Conservation (phyloP, 2,113 vertebrate species). For the Periophthalmodon schlosseri region DNA sequence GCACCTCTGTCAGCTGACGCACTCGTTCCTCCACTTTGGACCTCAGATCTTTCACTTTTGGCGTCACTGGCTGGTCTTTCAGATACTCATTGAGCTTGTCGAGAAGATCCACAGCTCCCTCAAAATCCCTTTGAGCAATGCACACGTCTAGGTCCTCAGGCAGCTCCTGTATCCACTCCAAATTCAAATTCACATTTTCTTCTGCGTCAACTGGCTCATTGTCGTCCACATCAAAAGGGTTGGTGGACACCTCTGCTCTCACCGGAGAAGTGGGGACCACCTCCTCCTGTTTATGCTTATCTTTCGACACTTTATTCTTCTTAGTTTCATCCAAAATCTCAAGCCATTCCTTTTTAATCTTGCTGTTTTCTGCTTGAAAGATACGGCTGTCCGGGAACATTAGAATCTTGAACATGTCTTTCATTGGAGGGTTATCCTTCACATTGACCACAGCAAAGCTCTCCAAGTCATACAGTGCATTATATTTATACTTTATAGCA, state of each 20-base stretch:
- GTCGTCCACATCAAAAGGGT: conserved; percentile 84
- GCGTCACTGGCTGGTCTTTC: conserved; percentile 83
- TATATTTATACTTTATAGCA: conserved; percentile 86
- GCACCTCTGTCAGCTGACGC: conserved; percentile 91
- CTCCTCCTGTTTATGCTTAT: conserved; percentile 85
- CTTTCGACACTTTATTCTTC: conserved; percentile 86
- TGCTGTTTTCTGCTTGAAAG: conserved; percentile 98
- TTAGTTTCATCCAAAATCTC: conserved; percentile 96
- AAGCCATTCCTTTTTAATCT: conserved; percentile 98
- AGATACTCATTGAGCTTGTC: conserved; percentile 92
- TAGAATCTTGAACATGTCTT: conserved; percentile 99
- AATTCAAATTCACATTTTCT: conserved; percentile 84
- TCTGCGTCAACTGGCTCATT: conserved; percentile 66
- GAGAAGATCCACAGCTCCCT: conserved; percentile 93
- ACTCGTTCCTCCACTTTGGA: conserved; percentile 88
- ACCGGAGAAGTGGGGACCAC: conserved; percentile 75
- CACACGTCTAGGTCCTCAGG: conserved; percentile 96
- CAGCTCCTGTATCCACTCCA: conserved; percentile 97
- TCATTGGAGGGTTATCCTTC: conserved; percentile 98
- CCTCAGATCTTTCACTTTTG: conserved; percentile 86
- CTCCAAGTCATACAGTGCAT: conserved; percentile 91
- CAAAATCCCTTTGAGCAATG: conserved; percentile 96
- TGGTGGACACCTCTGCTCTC: conserved; percentile 74
- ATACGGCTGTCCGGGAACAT: conserved; percentile 98
- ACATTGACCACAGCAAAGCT: conserved; percentile 95